Percentiles rank a stretch among this genome's conserved stretches.
Conservation (phyloP, 2,888 invertebrate genomes). For the Scelioninae gen. 2 region DNA sequence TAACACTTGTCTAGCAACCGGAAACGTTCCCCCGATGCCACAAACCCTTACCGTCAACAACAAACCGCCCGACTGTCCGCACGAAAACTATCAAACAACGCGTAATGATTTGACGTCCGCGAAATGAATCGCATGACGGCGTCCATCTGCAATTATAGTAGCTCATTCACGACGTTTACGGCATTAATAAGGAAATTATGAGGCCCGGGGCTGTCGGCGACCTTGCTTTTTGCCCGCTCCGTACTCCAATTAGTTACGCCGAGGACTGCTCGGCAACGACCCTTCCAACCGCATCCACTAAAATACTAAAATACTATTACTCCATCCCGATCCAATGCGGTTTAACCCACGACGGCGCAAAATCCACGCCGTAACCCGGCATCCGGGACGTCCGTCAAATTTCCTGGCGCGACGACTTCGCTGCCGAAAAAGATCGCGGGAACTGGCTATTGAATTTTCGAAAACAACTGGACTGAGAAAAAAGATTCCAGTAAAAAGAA, state of each 20-base stretch:
- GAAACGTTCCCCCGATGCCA: neutral
- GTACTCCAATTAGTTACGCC: conserved; percentile 56
- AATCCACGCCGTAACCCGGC: conserved; percentile 36
- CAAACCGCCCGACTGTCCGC: conserved; percentile 15
- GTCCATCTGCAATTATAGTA: conserved; percentile 33
- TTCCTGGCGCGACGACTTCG: conserved; percentile 11
- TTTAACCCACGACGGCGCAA: conserved; percentile 39
- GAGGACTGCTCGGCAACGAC: conserved; percentile 47
- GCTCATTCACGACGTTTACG: conserved; percentile 43
- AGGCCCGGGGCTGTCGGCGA: conserved; percentile 44
- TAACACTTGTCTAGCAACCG: neutral
- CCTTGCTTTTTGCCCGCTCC: conserved; percentile 53
- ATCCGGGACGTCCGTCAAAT: conserved; percentile 7
- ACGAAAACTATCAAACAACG: conserved; percentile 28
- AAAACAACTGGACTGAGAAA: no score
- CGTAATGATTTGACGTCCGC: conserved; percentile 39
- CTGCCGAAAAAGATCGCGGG: neutral
- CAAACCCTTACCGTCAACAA: conserved; percentile 13
- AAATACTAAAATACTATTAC: conserved; percentile 58
- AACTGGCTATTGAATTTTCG: no score
- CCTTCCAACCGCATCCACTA: conserved; percentile 52
- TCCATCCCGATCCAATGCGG: conserved; percentile 53
- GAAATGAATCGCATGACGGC: conserved; percentile 37
- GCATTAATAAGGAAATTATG: conserved; percentile 57
- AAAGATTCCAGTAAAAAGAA: no score